Evolutionary conservation across 2,888 invertebrate species (phyloP).

Genomic region (Phortica magna): DNA sequence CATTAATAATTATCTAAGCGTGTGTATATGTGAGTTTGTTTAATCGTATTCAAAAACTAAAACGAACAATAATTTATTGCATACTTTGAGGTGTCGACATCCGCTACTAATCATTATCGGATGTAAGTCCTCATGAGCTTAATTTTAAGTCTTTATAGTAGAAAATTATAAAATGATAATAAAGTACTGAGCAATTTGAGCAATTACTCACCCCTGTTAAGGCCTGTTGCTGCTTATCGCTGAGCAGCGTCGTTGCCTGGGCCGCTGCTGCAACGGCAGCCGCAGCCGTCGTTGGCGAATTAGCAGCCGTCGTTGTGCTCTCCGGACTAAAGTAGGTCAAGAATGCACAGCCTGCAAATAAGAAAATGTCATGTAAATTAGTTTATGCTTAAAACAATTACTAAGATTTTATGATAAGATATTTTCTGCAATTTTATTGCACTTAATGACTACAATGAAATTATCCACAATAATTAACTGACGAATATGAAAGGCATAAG

Average conservation of each 20-base stretch:
- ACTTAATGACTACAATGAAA: neutral
- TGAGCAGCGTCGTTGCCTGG: constrained; percentile 80
- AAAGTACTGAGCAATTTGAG: too few species aligned
- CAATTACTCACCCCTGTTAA: constrained; percentile 94
- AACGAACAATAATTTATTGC: neutral
- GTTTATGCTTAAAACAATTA: constrained; percentile 5
- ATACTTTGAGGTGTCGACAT: neutral
- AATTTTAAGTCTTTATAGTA: too few species aligned
- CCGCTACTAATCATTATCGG: neutral
- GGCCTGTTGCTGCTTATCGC: constrained; percentile 93
- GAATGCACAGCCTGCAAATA: constrained; percentile 87
- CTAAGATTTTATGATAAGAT: neutral
- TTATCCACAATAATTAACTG: too few species aligned
- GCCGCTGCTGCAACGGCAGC: constrained; percentile 76
- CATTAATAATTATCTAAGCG: neutral
- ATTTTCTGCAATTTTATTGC: neutral
- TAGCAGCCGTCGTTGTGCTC: constrained; percentile 83
- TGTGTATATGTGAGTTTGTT: neutral
- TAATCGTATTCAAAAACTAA: neutral
- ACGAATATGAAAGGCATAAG: too few species aligned
- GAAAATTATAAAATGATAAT: too few species aligned
- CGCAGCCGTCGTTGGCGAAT: constrained; percentile 88
- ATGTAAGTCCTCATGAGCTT: neutral
- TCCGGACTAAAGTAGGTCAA: constrained; percentile 98
- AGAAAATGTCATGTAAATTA: constrained; percentile 11